These are phyloP conservation scores for Platorchestia sp. DNA, from an alignment of 1,140 invertebrate genomes.

Conservation along the genomic window DNA sequence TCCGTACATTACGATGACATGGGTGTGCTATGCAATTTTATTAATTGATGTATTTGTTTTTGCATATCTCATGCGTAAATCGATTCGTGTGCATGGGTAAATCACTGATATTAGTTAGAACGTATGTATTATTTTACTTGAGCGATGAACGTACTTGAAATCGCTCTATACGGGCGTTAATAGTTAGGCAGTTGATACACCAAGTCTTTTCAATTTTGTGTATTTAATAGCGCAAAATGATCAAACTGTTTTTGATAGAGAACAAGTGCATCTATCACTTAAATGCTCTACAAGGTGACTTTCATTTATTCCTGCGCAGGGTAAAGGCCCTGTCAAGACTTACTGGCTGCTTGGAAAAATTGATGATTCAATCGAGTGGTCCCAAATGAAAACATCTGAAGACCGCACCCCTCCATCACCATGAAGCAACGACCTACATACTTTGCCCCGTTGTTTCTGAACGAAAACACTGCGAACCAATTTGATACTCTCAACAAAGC, in stretches of 20 bases:
- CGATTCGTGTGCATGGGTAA: too few relatives aligned
- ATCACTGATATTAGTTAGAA: not conserved
- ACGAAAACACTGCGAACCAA: too few relatives aligned
- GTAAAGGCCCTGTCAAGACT: not conserved
- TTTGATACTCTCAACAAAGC: too few relatives aligned
- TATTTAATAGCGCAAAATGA: not conserved
- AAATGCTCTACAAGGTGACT: not conserved
- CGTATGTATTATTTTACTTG: not conserved
- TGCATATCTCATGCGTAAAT: too few relatives aligned
- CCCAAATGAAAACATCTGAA: not conserved
- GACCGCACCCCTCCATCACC: not conserved
- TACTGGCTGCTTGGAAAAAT: conserved; percentile 11
- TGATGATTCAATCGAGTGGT: not conserved
- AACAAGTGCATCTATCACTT: not conserved
- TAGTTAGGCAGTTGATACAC: not conserved
- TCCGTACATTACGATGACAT: too few relatives aligned
- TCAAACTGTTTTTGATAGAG: not conserved
- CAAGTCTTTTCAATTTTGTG: not conserved
- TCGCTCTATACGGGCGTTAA: not conserved
- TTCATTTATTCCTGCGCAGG: not conserved
- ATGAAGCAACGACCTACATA: too few relatives aligned
- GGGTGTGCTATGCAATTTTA: too few relatives aligned
- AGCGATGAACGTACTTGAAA: not conserved
- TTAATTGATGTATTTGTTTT: too few relatives aligned
- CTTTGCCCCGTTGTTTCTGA: too few relatives aligned